phyloP scores from a whole-genome alignment of 2,888 invertebrate species.

The Athrips mouffetella region DNA sequence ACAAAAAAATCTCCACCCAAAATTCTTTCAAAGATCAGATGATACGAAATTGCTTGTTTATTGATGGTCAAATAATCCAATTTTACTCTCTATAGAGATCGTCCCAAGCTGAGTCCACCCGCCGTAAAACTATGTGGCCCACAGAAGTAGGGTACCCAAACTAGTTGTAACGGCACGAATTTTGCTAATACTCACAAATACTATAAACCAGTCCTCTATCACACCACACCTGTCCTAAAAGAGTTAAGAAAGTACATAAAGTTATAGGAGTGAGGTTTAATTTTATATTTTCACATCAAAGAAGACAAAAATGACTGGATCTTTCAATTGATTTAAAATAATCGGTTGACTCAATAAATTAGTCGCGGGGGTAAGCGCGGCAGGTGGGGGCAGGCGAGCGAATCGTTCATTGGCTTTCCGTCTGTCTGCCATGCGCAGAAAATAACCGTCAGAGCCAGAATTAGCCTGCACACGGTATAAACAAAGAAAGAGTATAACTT shows the following conservation, averaged over 20 bases:
- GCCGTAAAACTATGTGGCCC: slow-evolving; percentile 21
- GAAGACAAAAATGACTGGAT: not conserved
- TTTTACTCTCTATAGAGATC: too few relatives aligned
- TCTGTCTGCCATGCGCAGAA: too few relatives aligned
- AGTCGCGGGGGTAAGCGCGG: too few relatives aligned
- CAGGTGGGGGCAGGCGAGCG: too few relatives aligned
- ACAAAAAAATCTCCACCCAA: too few relatives aligned
- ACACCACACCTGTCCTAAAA: slow-evolving; percentile 59
- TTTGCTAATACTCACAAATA: slow-evolving; percentile 60
- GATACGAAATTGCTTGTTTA: too few relatives aligned
- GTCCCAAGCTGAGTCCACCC: slow-evolving; percentile 14
- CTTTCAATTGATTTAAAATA: not conserved
- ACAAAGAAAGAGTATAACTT: too few relatives aligned
- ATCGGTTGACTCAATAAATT: not conserved
- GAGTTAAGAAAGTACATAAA: not conserved
- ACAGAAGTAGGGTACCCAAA: slow-evolving; percentile 58
- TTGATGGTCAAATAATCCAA: too few relatives aligned
- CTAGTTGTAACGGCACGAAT: slow-evolving; percentile 63
- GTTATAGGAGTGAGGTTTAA: not conserved
- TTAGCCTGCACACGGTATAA: too few relatives aligned
- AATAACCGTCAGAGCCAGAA: too few relatives aligned
- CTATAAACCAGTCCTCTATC: slow-evolving; percentile 55
- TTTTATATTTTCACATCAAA: not conserved
- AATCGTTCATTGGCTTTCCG: too few relatives aligned
- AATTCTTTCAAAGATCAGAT: too few relatives aligned